Evolutionary conservation across 2,797 vertebrate genomes (phyloP), one percentile per base, ranked within the genome.

Genomic region (Tragopan temminckii): DNA sequence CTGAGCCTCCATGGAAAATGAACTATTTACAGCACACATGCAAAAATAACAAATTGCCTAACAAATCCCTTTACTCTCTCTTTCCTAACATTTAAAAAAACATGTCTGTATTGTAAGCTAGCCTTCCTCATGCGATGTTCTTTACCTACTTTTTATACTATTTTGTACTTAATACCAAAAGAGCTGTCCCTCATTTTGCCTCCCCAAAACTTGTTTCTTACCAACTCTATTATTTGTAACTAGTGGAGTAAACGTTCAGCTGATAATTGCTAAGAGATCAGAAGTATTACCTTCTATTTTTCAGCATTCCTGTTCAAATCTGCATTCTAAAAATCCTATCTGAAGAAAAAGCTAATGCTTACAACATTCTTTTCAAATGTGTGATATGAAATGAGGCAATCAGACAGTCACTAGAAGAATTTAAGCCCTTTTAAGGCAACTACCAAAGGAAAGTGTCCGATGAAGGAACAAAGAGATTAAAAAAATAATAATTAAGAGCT

Each of bases 361-460:
- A 21, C 33, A 70, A 57, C 14, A 45, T 70, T 84, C 27, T 85
- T 76, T 57, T 55, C n/a, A 80, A 10, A 45, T 15, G 45, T 58
- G 48, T 48, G 40, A 90, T 81, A 92, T 38, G 81, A 95, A 96
- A 85, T 87, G 35, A 95, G 68, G 48, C 71, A 91, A 84, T 52
- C 58, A 33, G 29, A 36, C 71, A 85, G 43, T 67, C 79, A 57
- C 50, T 86, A 70, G 43, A 86, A 95, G 78, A 92, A 94, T 92
- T 85, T 90, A 95, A 90, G 70, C 13, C 88, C 88, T 95, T 95
- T 90, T 84, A 89, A 92, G 84, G 92, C 53, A 95, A 72, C 72
- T 80, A n/a, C 38, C 80, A 82, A 75, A 89, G 15, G 25, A 50
- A 82, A 92, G 45, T 25, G 23, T 61, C 46, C 80, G 58, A 89